Base-by-base conservation (phyloP, 2,113 vertebrate genomes). In the Chroicocephalus ridibundus region DNA sequence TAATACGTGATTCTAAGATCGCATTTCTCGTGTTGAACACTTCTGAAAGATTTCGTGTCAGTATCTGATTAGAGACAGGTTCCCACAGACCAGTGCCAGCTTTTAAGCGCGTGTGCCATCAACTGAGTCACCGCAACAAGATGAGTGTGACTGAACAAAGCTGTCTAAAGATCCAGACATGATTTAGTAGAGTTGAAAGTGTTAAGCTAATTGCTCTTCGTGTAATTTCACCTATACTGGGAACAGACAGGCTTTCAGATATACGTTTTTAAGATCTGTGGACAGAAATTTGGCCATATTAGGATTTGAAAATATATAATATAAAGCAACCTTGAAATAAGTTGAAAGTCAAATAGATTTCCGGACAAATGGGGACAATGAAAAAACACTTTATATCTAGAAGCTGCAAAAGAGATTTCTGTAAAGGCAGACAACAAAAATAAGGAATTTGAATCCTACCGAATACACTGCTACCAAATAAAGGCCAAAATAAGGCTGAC, bases 111-210 rank as follows among this genome's bases (percentile, higher is more conserved):
- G 32, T 11, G 79, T 88, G 94, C 94, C 94, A 94, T 97, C 95
- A 40, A 72, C 86, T 89, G 95, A 97, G 95, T 93, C 95, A 94
- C 84, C 55, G 62, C 81, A 78, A 60, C 93, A 96, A 96, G 94
- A 97, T 1, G 38, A 94, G 75, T 14, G 34, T 16, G n/a, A 82
- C 66, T 90, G 93, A 93, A 72, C 81, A 93, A 88, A 94, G 87
- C 86, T 91, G 82, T 68, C 82, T 83, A 29, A 44, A 76, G 82
- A 97, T 70, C 32, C 76, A 85, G 69, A 78, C 81, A n/a, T 0
- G 60, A 86, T 80, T 92, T 77, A 95, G 75, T 21, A 4, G 1
- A 34, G 78, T 81, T 81, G 62, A 34, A 91, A 94, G 75, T 11
- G 46, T 88, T 72, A 25, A 9, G 42, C 84, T 96, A 71, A 76